Evolutionary conservation across 2,113 vertebrate species (phyloP), one percentile per base, ranked within the genome.

Genomic region (Zosterops borbonicus): DNA sequence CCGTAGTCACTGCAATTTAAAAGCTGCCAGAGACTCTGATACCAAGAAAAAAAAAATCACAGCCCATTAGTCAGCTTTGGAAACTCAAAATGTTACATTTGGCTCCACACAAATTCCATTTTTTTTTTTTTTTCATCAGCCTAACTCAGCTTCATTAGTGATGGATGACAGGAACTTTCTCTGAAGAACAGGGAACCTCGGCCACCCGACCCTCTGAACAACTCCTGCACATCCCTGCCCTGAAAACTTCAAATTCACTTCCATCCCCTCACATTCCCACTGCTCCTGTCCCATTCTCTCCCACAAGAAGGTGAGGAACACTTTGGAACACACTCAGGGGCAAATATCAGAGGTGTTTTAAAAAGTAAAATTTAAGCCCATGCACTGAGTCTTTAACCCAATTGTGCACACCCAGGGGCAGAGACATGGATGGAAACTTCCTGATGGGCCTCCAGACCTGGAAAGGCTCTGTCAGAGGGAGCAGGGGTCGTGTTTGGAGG

Each of bases 371-470:
- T 68, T 76, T 35, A 65, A 79, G 65, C 11, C 33, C 11, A 3
- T 1, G 15, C 33, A 17, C 6, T 1, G 8, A 53, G 35, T 25
- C 27, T 75, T 83, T 59, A 31, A 58, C 55, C 75, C 49, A 42
- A 4, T 23, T 28, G 1, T 1, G n/a, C 4, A 37, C 11, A 50
- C 5, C 11, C 63, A 69, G 55, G 21, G 59, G 35, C 44, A 90
- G 37, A 77, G 33, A 14, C 6, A 31, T 0, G 1, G 46, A 52
- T 0, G 22, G 15, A 24, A 73, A 52, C 14, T 1, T 33, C 10
- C 31, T 5, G 8, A 27, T 1, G 58, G 46, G 11, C 37, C 19
- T 59, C 28, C 42, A 19, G 5, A 25, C 6, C 23, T n/a, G 21
- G 65, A 10, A 70, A 9, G 79, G 28, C 28, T 79, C n/a, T 29